Conservation (phyloP, 53 echinoderm and acorn worm genomes). For the Paelopatides confundens region DNA sequence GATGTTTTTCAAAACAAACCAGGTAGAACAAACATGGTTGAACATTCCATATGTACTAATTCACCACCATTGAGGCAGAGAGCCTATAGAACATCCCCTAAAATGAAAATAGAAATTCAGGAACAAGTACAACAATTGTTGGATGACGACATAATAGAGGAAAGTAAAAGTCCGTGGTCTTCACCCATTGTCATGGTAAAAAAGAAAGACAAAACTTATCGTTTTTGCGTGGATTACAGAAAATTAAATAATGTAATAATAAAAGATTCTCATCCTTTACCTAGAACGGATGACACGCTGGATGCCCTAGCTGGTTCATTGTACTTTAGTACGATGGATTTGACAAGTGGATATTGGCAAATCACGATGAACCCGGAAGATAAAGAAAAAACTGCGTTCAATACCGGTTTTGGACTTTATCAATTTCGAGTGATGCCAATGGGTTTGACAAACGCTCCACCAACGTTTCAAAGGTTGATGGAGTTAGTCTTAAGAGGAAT, state of each 20-base stretch:
- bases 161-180: slow-evolving; percentile 50
- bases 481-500: slow-evolving; percentile 32
- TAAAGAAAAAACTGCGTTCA: slow-evolving; percentile 32
- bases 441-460: slow-evolving; percentile 25
- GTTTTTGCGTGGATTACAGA: slow-evolving; percentile 45
- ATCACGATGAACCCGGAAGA: slow-evolving; percentile 14
- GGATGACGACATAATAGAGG: slow-evolving; percentile 31
- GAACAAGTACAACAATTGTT: slow-evolving; percentile 39
- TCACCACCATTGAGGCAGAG: slow-evolving; percentile 61
- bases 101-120: slow-evolving; percentile 44
- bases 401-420: neutral
- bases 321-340: slow-evolving; percentile 6
- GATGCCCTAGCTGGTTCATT: slow-evolving; percentile 36
- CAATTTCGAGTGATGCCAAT: slow-evolving; percentile 34
- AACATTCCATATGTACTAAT: slow-evolving; percentile 53
- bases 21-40: slow-evolving; percentile 48
- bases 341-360: slow-evolving; percentile 47
- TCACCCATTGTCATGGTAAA: slow-evolving; percentile 36
- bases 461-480: slow-evolving; percentile 42
- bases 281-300: slow-evolving; percentile 37
- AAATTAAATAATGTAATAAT: slow-evolving; percentile 8
- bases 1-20: slow-evolving; percentile 4
- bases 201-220: slow-evolving; percentile 25
- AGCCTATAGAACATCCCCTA: slow-evolving; percentile 64
- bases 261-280: slow-evolving; percentile 39